Conservation (phyloP, 2,797 vertebrate genomes). For the Phrynocephalus vlangalii region DNA sequence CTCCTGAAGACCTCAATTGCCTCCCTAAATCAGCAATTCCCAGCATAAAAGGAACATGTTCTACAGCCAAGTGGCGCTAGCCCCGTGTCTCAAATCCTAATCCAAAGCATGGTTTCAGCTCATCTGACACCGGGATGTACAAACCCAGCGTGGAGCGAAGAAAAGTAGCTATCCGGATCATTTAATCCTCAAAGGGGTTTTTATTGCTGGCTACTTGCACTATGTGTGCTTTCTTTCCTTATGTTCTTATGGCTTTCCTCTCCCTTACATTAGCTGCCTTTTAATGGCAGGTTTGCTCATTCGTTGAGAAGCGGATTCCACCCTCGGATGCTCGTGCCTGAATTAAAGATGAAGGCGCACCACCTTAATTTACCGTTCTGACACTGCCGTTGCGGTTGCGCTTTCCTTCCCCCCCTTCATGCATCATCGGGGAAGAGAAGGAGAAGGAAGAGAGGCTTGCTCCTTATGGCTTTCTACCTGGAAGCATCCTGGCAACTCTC, state of each 20-base stretch:
- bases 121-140: not conserved
- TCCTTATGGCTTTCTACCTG: conserved; percentile 31
- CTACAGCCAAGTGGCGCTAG: too few species aligned
- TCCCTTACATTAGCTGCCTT: conserved; percentile 1
- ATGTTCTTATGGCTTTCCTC: not conserved
- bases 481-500: not conserved
- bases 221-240: not conserved
- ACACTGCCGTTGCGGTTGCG: conserved; percentile 31
- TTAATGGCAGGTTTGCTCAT: conserved; percentile 32
- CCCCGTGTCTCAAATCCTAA: not conserved
- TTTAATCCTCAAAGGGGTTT: not conserved
- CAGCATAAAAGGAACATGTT: too few species aligned
- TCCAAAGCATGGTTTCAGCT: not conserved
- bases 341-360: conserved; percentile 58
- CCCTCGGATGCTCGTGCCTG: conserved; percentile 9
- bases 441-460: not conserved
- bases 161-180: not conserved
- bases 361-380: conserved; percentile 57
- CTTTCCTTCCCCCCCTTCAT: not conserved
- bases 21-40: too few species aligned
- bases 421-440: not conserved
- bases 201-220: not conserved
- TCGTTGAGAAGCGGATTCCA: conserved; percentile 34
- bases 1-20: too few species aligned
- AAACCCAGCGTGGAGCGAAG: too few species aligned